phyloP scores from a whole-genome alignment of 2,113 vertebrate genomes.

The Poeciliopsis prolifica region DNA sequence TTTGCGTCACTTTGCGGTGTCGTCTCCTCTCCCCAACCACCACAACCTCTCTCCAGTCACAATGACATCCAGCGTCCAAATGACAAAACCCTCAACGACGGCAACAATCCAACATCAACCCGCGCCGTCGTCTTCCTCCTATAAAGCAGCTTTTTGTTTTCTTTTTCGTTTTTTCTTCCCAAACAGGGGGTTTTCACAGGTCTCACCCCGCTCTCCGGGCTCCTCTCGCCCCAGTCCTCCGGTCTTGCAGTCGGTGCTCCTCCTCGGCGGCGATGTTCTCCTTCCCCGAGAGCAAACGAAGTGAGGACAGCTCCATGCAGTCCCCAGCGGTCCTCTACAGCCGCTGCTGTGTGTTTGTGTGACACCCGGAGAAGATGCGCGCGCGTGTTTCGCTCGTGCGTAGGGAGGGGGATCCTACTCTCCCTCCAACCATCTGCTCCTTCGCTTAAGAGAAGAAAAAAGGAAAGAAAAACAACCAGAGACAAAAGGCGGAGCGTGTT shows the following conservation, averaged over 20 bases:
- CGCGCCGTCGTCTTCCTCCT: conserved; percentile 70
- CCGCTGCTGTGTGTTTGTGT: conserved; percentile 53
- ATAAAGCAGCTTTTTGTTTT: conserved; percentile 61
- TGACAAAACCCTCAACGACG: conserved; percentile 54
- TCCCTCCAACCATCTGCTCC: conserved; percentile 78
- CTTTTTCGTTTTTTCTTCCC: background rate
- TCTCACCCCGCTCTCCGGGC: conserved; percentile 69
- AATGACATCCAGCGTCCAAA: conserved; percentile 45
- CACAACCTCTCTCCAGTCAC: conserved; percentile 20
- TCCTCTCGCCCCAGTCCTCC: conserved; percentile 72
- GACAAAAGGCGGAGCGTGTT: conserved; percentile 65
- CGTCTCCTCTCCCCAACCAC: background rate
- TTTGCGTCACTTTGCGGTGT: conserved; percentile 29
- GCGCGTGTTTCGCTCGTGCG: conserved; percentile 30
- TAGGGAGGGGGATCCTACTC: conserved; percentile 67
- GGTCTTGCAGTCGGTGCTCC: conserved; percentile 69
- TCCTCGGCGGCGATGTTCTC: conserved; percentile 57
- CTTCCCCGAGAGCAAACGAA: conserved; percentile 69
- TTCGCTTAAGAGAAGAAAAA: conserved; percentile 53
- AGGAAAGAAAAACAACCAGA: conserved; percentile 25
- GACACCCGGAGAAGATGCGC: conserved; percentile 46
- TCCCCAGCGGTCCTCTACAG: conserved; percentile 62
- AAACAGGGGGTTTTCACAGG: conserved; percentile 73
- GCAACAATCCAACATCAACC: conserved; percentile 70
- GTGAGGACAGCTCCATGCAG: conserved; percentile 62